Evolutionary conservation across 2,888 invertebrate species (phyloP), one percentile per base, ranked within the genome.

Genomic region (Aleiodes leptofemur): DNA sequence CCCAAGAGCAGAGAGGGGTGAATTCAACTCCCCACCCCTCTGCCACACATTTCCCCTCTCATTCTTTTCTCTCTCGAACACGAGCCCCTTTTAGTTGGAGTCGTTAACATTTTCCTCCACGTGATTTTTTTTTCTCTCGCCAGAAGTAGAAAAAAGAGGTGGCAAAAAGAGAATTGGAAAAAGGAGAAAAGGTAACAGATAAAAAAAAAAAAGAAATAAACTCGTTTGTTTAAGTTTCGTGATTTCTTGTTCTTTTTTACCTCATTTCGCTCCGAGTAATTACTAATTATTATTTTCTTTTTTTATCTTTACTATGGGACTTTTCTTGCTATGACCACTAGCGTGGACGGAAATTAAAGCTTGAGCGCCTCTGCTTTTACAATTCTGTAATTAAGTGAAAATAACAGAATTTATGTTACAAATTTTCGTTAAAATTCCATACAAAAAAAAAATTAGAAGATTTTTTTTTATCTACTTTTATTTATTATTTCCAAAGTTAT

Each of bases 191-290:
- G 31, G 38, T 23, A 56, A 70, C 34, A 11, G 38, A 77, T 73
- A n/a, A 34, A 34, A 59, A 29, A 59, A 29, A 59, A 14, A 59
- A 57, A 29, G 11, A 31, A 31, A 57, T 29, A 57, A 31, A 34
- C n/a, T 59, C 34, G n/a, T 59, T 59, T 59, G 34, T 59, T 59
- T 59, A 59, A 59, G 31, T 59, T 76, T 78, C 64, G 71, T 73
- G 43, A 61, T 61, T 31, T 51, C 34, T 71, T 57, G 59, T 78
- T 77, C 69, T 76, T 71, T 77, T 76, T 77, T 57, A 72, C 43
- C 16, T 64, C 43, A 16, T 64, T 29, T 64, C 13, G 16, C 48
- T 64, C 8, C 8, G 23, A 16, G 48, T 53, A 53, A 53, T 53
- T 53, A 53, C 13, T 64, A 64, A 43, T 48, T 50, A 48, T 48